phyloP scores from a whole-genome alignment of 2,113 vertebrate species.

The Anas platyrhynchos region DNA sequence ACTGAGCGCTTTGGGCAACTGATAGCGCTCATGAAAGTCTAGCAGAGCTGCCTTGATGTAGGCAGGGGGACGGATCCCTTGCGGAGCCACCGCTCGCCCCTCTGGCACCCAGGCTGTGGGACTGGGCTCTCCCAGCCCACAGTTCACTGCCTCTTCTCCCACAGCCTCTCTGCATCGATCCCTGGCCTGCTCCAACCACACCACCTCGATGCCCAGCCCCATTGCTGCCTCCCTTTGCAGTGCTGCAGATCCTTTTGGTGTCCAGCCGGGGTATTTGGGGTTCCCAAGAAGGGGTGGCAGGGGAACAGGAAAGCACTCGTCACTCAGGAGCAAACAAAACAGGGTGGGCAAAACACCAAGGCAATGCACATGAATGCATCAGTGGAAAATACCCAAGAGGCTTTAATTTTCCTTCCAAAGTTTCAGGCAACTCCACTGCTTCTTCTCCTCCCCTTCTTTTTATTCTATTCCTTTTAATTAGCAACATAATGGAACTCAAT shows the following conservation, averaged over 20 bases:
- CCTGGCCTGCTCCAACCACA: too few relatives aligned
- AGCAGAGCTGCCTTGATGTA: neutral
- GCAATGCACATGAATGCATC: neutral
- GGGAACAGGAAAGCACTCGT: neutral
- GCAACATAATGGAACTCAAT: slow-evolving; percentile 67
- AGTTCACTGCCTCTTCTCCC: neutral
- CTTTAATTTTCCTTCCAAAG: neutral
- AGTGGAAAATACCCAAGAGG: neutral
- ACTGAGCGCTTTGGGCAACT: neutral
- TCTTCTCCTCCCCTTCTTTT: neutral
- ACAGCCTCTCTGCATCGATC: rapidly evolving
- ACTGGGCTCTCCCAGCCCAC: neutral
- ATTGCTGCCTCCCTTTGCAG: rapidly evolving
- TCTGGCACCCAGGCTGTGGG: rapidly evolving
- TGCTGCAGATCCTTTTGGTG: rapidly evolving
- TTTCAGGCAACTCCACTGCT: neutral
- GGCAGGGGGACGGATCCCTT: neutral
- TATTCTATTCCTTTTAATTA: slow-evolving; percentile 62
- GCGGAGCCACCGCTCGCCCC: neutral
- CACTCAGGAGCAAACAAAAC: neutral
- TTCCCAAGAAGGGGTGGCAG: too few relatives aligned
- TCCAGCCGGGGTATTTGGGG: neutral
- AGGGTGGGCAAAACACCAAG: neutral
- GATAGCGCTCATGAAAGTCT: neutral
- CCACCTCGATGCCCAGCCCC: rapidly evolving